phyloP scores from a whole-genome alignment of 2,797 vertebrate species.

The Xiphorhynchus erythropygius region DNA sequence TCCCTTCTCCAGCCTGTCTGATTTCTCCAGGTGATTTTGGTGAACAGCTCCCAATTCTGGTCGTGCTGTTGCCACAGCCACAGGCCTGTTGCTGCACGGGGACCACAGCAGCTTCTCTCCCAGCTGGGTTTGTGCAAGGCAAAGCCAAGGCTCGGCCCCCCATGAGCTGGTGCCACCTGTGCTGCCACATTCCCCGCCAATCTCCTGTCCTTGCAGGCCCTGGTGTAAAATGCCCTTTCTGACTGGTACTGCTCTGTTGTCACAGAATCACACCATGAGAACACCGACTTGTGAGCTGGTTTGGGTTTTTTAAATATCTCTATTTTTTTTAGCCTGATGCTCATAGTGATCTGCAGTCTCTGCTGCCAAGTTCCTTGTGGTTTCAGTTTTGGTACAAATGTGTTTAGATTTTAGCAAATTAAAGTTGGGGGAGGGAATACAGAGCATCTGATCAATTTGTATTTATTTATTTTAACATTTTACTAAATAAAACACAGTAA shows the following conservation, averaged over 20 bases:
- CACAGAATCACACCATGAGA: slow-evolving; percentile 29
- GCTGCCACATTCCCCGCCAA: neutral
- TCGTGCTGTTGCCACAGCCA: neutral
- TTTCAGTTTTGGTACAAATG: slow-evolving; percentile 96
- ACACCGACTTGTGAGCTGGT: slow-evolving; percentile 24
- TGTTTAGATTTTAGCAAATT: slow-evolving; percentile 96
- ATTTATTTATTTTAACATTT: slow-evolving; percentile 99
- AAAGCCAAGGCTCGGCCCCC: neutral
- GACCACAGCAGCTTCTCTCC: neutral
- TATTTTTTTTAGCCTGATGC: slow-evolving; percentile 90
- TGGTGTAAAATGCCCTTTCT: slow-evolving; percentile 61
- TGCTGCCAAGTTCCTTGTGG: slow-evolving; percentile 91
- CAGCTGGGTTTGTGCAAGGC: neutral
- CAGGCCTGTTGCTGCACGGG: accelerated
- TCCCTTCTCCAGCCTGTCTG: neutral
- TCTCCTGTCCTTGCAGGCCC: slow-evolving; percentile 2
- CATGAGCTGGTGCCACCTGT: accelerated
- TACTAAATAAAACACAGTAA: slow-evolving; percentile 98
- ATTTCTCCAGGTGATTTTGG: neutral
- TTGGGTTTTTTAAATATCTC: slow-evolving; percentile 72
- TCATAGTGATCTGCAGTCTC: slow-evolving; percentile 89
- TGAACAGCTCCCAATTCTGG: neutral
- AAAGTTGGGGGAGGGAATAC: slow-evolving; percentile 73
- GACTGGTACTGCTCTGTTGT: slow-evolving; percentile 31
- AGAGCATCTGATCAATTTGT: slow-evolving; percentile 99